Percentiles rank a stretch among this genome's conserved stretches.
Evolutionary conservation across 2,113 vertebrate species (phyloP).

Genomic region (Aptenodytes forsteri): DNA sequence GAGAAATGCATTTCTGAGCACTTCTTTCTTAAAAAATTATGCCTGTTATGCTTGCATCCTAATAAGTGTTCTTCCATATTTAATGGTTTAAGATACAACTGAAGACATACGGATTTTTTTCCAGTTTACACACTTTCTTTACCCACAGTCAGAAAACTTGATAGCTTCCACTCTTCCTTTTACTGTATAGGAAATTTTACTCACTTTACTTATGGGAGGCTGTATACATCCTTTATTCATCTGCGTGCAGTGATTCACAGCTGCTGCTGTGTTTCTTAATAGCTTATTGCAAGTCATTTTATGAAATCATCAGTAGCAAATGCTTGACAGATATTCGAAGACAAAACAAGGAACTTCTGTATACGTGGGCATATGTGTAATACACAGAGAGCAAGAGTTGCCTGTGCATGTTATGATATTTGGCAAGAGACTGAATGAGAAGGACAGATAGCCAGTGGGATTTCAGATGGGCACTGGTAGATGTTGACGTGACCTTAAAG

Average conservation of each 20-base stretch:
- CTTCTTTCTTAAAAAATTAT: background rate
- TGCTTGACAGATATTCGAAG: background rate
- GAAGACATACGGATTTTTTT: background rate
- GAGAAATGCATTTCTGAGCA: background rate
- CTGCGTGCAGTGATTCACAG: background rate
- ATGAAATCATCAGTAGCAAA: constrained; percentile 11
- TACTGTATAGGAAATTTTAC: background rate
- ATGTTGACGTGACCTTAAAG: background rate
- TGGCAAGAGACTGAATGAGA: background rate
- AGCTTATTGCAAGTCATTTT: background rate
- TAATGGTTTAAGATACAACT: background rate
- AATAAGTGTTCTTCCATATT: background rate
- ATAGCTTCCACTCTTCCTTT: background rate
- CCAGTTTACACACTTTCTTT: background rate
- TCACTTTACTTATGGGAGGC: background rate
- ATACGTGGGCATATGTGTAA: background rate
- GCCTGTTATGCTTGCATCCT: background rate
- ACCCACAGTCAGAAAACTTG: background rate
- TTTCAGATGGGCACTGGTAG: background rate
- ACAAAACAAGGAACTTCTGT: background rate
- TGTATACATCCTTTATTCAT: constrained; percentile 14
- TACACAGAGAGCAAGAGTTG: background rate
- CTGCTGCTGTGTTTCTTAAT: background rate
- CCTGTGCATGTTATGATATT: background rate
- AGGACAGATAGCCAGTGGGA: background rate